These are phyloP conservation scores for Drosophila watanabei DNA, from an alignment of 1,140 invertebrate genomes.

Conservation along the genomic window DNA sequence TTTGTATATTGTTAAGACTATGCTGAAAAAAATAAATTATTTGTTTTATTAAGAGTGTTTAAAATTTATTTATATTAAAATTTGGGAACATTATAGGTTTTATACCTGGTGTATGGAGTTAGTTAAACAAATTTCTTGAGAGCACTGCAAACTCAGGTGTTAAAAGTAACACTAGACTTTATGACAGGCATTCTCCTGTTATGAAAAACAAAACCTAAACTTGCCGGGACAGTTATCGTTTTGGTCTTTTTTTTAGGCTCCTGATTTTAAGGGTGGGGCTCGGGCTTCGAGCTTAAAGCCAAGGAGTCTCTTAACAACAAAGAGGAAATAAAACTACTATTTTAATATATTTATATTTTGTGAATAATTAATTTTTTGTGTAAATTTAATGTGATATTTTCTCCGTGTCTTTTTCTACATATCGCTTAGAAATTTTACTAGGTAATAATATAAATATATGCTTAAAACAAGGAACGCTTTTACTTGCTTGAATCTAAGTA, in stretches of 20 bases:
- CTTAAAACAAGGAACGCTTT: background rate
- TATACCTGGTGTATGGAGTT: too few species aligned
- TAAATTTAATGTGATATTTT: background rate
- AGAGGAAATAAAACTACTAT: background rate
- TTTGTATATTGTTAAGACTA: constrained; percentile 3
- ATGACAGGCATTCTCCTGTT: background rate
- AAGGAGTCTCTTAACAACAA: background rate
- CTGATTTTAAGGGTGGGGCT: background rate
- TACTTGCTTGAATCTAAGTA: background rate
- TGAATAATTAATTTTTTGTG: background rate
- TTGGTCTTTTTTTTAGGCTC: background rate
- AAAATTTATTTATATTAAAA: background rate
- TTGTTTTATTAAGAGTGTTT: background rate
- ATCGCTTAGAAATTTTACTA: background rate
- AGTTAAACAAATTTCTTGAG: too few species aligned
- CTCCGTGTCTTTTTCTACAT: background rate
- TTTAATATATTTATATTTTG: background rate
- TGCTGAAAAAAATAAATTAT: constrained; percentile 15
- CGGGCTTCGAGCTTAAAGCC: background rate
- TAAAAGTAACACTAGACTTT: background rate
- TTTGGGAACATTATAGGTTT: background rate
- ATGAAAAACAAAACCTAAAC: background rate
- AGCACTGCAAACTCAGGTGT: background rate
- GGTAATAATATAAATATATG: background rate
- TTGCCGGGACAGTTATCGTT: background rate